Conservation (phyloP, 2,797 vertebrate species). For the Margarornis squamiger region DNA sequence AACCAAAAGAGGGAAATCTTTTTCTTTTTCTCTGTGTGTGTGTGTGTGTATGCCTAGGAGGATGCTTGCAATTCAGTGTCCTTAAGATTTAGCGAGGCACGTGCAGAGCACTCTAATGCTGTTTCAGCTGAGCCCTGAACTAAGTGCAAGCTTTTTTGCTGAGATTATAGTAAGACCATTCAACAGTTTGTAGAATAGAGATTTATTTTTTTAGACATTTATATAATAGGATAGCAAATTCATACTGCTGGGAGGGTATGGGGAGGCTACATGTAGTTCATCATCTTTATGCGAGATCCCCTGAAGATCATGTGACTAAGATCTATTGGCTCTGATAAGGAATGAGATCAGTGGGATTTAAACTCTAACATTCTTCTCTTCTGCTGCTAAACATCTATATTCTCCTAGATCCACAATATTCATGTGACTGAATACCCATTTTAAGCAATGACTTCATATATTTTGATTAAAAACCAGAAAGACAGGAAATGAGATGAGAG, state of each 20-base stretch:
- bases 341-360: not conserved
- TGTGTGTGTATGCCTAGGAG: not conserved
- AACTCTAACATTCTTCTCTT: not conserved
- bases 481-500: slow-evolving; percentile 13
- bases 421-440: not conserved
- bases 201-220: not conserved
- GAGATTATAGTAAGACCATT: not conserved
- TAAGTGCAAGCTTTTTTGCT: not conserved
- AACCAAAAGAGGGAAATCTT: not conserved
- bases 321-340: not conserved
- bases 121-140: not conserved
- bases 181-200: not conserved
- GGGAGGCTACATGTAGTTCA: not conserved
- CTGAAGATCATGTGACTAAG: not conserved
- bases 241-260: not conserved
- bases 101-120: not conserved
- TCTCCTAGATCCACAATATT: not conserved
- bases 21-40: not conserved
- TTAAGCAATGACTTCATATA: not conserved
- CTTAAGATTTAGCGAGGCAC: not conserved
- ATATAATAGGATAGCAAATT: not conserved
- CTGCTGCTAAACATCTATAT: not conserved
- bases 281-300: not conserved
- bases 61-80: not conserved
- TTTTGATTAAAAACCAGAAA: slow-evolving; percentile 35